A percentile compares a stretch with the other conserved stretches of the same genome.
These are phyloP conservation scores for Mya arenaria DNA, from an alignment of 1,140 invertebrate genomes.

Conservation along the genomic window DNA sequence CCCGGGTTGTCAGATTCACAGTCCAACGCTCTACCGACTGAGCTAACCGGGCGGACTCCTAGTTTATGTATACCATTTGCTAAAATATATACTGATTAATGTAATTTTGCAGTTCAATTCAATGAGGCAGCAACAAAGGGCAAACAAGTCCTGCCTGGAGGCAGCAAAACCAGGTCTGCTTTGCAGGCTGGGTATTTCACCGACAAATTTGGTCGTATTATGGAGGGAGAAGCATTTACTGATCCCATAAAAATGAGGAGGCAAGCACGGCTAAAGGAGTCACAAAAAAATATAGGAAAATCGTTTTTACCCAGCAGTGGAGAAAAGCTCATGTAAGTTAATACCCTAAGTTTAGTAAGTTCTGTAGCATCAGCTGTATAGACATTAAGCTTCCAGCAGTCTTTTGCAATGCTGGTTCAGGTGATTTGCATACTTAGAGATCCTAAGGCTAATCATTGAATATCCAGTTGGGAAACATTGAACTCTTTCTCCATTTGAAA, in stretches of 20 bases:
- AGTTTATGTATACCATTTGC: too few relatives aligned
- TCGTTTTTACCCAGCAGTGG: slow-evolving; percentile 80
- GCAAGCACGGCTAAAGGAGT: slow-evolving; percentile 73
- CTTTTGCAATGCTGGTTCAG: too few relatives aligned
- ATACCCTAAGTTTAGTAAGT: too few relatives aligned
- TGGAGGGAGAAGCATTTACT: slow-evolving; percentile 79
- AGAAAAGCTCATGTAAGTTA: slow-evolving; percentile 78
- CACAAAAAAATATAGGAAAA: slow-evolving; percentile 79
- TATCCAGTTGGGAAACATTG: too few relatives aligned
- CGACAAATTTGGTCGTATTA: slow-evolving; percentile 76
- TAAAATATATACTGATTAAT: not conserved
- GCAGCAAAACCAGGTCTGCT: slow-evolving; percentile 74
- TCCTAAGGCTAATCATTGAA: too few relatives aligned
- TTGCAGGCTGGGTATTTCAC: slow-evolving; percentile 79
- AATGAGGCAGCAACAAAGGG: slow-evolving; percentile 79
- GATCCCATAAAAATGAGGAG: slow-evolving; percentile 79
- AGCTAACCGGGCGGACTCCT: too few relatives aligned
- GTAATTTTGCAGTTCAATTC: slow-evolving; percentile 70
- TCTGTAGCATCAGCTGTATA: too few relatives aligned
- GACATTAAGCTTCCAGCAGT: too few relatives aligned
- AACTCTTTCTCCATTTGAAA: too few relatives aligned
- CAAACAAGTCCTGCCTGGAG: slow-evolving; percentile 79
- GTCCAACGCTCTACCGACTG: too few relatives aligned
- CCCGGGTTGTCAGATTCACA: too few relatives aligned
- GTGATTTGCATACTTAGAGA: too few relatives aligned